Base-by-base conservation (phyloP, 2,113 vertebrate genomes). In the Poecilia latipinna region DNA sequence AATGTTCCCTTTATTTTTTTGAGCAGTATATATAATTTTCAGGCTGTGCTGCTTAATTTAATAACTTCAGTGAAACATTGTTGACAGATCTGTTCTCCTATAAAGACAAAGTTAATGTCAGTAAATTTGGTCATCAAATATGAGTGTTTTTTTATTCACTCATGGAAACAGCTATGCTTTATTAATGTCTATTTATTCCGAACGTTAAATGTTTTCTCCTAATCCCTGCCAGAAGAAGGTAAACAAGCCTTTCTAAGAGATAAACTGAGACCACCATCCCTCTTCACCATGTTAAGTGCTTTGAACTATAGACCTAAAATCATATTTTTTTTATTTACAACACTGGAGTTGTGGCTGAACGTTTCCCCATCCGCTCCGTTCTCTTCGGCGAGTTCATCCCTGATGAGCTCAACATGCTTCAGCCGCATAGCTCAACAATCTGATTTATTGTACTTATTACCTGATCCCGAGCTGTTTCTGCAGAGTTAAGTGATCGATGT, bases 401-500 rank as follows among this genome's bases (percentile, higher is more conserved):
- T 12, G 17, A 83, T 70, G 73, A 72, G 26, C 29, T 65, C 29
- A 35, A 11, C 3, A 1, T 70, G 61, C 42, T 69, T 79, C 28
- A 1, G 57, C 37, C 35, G 0, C 32, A 8, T 1, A 11, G 12
- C n/a, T 66, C 35, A 42, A 26, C 35, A 42, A 39, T 66, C 26
- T 66, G 35, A 66, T 66, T 39, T 66, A 42, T 66, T 66, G 39
- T 37, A 26, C 35, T 39, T 66, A 42, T 66, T 66, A 66, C 15
- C 65, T 39, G 22, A 65, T 22, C 39, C 65, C 13, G 1, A 65
- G 68, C 2, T 3, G 28, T 77, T 67, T 35, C 62, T 33, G 54
- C 19, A 48, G 54, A 83, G 70, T 68, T 66, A 67, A 61, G 77
- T 81, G 79, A 82, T 19, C 75, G 61, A 87, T 51, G 70, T 39